These are phyloP conservation scores for Nomada goodeniana DNA, from an alignment of 2,888 invertebrate genomes.

Conservation along the genomic window DNA sequence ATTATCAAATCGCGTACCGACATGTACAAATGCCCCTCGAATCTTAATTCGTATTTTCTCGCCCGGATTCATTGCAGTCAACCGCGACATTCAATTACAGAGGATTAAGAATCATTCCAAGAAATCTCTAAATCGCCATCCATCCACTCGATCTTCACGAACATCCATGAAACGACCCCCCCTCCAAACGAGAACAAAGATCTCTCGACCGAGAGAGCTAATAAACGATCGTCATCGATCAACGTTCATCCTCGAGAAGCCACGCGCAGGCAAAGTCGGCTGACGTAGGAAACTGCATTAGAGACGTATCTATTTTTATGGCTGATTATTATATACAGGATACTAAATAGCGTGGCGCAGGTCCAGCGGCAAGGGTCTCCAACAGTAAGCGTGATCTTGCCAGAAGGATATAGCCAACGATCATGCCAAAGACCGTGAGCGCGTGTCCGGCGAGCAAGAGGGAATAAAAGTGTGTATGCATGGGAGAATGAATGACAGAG, in stretches of 20 bases:
- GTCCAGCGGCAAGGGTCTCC: conserved; percentile 71
- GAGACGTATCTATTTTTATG: conserved; percentile 80
- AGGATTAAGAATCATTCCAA: background rate
- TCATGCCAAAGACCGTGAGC: conserved; percentile 74
- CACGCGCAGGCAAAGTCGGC: conserved; percentile 48
- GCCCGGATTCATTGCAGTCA: too few relatives aligned
- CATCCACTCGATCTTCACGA: background rate
- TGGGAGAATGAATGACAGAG: conserved; percentile 25
- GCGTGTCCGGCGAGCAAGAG: conserved; percentile 51
- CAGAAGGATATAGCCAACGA: conserved; percentile 66
- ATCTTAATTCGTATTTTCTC: too few relatives aligned
- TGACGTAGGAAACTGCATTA: conserved; percentile 74
- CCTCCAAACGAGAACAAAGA: background rate
- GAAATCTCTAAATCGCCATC: background rate
- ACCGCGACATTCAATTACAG: too few relatives aligned
- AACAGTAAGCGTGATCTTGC: conserved; percentile 75
- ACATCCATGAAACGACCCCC: background rate
- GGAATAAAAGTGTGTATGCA: background rate
- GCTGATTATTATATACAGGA: conserved; percentile 69
- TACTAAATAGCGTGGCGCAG: conserved; percentile 64
- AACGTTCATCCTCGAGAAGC: conserved; percentile 52
- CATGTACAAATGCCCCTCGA: too few relatives aligned
- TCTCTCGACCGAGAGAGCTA: background rate
- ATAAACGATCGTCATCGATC: conserved; percentile 23
- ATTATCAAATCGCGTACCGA: too few relatives aligned